These are phyloP conservation scores for Papilio machaon DNA, from an alignment of 1,140 invertebrate species.

Conservation along the genomic window DNA sequence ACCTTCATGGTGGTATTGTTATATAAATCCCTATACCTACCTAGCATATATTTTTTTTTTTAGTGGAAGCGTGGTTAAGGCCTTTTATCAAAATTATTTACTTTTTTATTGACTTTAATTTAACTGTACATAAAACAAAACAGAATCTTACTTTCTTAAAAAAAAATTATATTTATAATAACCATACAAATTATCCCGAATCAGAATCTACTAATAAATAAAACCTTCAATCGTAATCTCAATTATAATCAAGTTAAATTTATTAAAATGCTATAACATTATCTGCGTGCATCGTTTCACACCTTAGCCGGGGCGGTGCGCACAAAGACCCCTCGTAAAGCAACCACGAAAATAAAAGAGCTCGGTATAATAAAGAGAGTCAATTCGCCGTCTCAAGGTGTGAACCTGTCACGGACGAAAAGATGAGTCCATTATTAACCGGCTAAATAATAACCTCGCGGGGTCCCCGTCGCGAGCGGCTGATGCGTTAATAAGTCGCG, in stretches of 20 bases:
- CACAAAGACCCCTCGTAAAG: slow-evolving; percentile 70
- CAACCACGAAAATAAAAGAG: slow-evolving; percentile 61
- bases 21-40: not conserved
- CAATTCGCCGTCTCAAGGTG: slow-evolving; percentile 72
- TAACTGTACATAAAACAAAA: no score
- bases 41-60: not conserved
- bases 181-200: slow-evolving; percentile 33
- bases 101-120: no score
- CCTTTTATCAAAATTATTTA: no score
- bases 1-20: not conserved
- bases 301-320: slow-evolving; percentile 45
- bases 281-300: slow-evolving; percentile 53
- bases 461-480: slow-evolving; percentile 48
- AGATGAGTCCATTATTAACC: slow-evolving; percentile 78
- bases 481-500: slow-evolving; percentile 59
- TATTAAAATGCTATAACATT: slow-evolving; percentile 62
- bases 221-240: slow-evolving; percentile 49
- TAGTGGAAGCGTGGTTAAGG: not conserved
- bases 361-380: slow-evolving; percentile 68
- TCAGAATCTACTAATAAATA: slow-evolving; percentile 41
- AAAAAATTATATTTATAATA: not conserved
- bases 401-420: slow-evolving; percentile 75
- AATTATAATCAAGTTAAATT: slow-evolving; percentile 67
- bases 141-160: not conserved
- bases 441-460: slow-evolving; percentile 61